Evolutionary conservation across 2,888 invertebrate genomes (phyloP), one percentile per base, ranked within the genome.

Genomic region (Ernsta delagoae): DNA sequence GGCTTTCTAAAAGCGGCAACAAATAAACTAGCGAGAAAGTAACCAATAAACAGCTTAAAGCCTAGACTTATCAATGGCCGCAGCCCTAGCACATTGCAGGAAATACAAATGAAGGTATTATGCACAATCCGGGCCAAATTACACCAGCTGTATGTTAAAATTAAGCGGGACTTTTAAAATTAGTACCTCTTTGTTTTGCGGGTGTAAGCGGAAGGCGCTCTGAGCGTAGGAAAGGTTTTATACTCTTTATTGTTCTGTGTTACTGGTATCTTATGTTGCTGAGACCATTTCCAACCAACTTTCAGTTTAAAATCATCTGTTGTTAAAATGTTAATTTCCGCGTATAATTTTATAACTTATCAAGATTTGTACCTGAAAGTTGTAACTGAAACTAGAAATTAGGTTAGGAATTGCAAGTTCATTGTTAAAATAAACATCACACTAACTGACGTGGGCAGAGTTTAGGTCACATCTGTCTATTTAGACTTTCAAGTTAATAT

Each of bases 81-180:
- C 68, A 68, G 62, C 68, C 68, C 62, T 68, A 68, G 54, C 61
- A 45, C 43, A 43, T 12, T 31, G 53, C 54, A 48, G 56, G 48
- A 57, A 68, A 56, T 57, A 62, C 68, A 68, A 62, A 61, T 68
- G 68, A 68, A 68, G 68, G 62, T 61, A 67, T 62, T 68, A 68
- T 68, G 68, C 68, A 68, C 68, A 57, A 62, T 68, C 57, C 68
- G 62, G 48, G 68, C 68, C 62, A 68, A 68, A 68, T 68, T 62
- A 68, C 62, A 57, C 68, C 48, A 56, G 68, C 68, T 62, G 57
- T 68, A 57, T 68, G 68, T 68, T 68, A 68, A 68, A 67, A 68
- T 68, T 68, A 62, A 68, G 68, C 48, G 48, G 36, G 68, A 68
- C 68, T 68, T 68, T 68, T 48, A 57, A 68, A 62, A 68, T 68